These are phyloP conservation scores for Naso thynnoides DNA, from an alignment of 2,797 vertebrate species.

Conservation along the genomic window DNA sequence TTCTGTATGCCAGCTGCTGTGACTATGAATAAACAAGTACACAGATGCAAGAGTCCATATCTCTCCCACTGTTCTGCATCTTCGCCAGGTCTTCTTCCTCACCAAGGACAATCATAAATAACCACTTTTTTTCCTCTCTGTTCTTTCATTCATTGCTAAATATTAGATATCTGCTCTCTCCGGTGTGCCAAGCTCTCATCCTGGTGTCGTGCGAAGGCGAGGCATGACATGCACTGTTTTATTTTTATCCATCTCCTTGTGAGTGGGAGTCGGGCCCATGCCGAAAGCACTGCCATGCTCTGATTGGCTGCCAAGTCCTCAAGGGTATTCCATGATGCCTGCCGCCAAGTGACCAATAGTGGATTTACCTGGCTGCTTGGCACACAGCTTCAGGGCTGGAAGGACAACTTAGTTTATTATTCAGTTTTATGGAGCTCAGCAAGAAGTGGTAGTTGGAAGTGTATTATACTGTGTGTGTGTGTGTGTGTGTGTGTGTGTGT, in stretches of 20 bases:
- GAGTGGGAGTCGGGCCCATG: constrained; percentile 56
- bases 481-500: not conserved
- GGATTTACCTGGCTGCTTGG: constrained; percentile 58
- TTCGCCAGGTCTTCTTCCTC: constrained; percentile 42
- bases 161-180: constrained; percentile 74
- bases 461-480: not conserved
- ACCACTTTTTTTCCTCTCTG: constrained; percentile 39
- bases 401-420: constrained; percentile 37
- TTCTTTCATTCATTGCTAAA: constrained; percentile 68
- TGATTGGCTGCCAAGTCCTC: constrained; percentile 75
- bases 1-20: constrained; percentile 60
- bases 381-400: constrained; percentile 43
- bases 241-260: constrained; percentile 80
- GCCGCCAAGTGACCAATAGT: constrained; percentile 59
- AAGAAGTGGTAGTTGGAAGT: constrained; percentile 1
- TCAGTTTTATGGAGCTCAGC: constrained; percentile 34
- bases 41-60: constrained; percentile 52
- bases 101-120: constrained; percentile 46
- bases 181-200: constrained; percentile 41
- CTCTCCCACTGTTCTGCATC: constrained; percentile 53
- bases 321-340: constrained; percentile 56
- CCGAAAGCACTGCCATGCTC: constrained; percentile 61
- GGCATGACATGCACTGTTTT: constrained; percentile 64
- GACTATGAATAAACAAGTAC: constrained; percentile 62
- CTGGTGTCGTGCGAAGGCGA: constrained; percentile 64